Evolutionary conservation across 92 coral and sea anemone genomes (phyloP).

Genomic region (Umimayanthus kanabou): DNA sequence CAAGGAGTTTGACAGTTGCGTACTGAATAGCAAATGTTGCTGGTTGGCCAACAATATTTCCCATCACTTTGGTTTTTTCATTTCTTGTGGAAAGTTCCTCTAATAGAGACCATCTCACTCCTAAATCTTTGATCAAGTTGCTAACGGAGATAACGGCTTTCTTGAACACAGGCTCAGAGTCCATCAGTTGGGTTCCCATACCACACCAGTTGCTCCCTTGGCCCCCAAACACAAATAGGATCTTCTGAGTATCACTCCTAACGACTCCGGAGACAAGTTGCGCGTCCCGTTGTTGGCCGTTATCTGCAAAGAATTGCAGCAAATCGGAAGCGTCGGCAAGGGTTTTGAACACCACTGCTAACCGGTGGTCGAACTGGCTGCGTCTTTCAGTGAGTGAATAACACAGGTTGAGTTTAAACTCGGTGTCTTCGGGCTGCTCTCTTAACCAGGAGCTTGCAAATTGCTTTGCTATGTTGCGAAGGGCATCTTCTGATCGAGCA

Average conservation of each 20-base stretch:
- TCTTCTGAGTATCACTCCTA: conserved; percentile 25
- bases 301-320: conserved; percentile 48
- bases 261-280: conserved; percentile 46
- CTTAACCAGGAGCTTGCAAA: conserved; percentile 60
- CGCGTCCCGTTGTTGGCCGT: conserved; percentile 50
- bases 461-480: conserved; percentile 49
- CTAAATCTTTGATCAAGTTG: conserved; percentile 51
- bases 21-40: conserved; percentile 71
- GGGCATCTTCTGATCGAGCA: conserved; percentile 64
- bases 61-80: conserved; percentile 46
- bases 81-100: conserved; percentile 59
- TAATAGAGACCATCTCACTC: conserved; percentile 65
- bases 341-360: conserved; percentile 62
- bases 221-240: conserved; percentile 85
- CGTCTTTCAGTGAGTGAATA: conserved; percentile 82
- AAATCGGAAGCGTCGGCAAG: conserved; percentile 59
- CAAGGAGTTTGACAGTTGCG: conserved; percentile 72
- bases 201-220: conserved; percentile 86
- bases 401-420: conserved; percentile 57
- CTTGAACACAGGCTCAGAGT: conserved; percentile 65
- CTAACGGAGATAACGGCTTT: conserved; percentile 57
- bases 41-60: conserved; percentile 70
- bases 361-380: conserved; percentile 65
- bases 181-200: conserved; percentile 84
- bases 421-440: conserved; percentile 44